Evolutionary conservation across 2,797 vertebrate genomes (phyloP).

Genomic region (Choloepus didactylus): DNA sequence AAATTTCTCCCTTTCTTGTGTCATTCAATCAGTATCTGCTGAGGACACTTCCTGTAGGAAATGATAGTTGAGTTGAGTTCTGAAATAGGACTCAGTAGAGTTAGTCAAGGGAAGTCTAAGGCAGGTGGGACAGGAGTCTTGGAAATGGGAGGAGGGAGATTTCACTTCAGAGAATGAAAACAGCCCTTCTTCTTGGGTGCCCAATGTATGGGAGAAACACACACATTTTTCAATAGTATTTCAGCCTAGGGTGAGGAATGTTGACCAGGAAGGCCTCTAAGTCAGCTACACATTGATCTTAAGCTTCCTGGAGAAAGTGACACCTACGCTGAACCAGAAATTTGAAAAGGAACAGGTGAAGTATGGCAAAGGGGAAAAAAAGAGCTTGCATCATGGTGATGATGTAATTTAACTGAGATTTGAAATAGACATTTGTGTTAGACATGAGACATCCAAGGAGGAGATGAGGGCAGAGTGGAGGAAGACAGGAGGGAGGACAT

Average conservation of each 20-base stretch:
- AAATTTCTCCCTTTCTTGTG: not conserved
- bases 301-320: not conserved
- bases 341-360: not conserved
- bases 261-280: not conserved
- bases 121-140: too few relatives aligned
- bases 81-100: not conserved
- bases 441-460: not conserved
- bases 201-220: not conserved
- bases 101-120: not conserved
- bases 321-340: not conserved
- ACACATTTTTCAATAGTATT: not conserved
- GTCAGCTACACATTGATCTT: rapidly evolving
- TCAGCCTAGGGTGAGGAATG: rapidly evolving
- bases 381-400: not conserved
- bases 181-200: not conserved
- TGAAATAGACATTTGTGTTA: not conserved
- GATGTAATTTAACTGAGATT: not conserved
- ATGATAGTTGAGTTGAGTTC: too few relatives aligned
- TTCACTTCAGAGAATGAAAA: not conserved
- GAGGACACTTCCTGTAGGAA: not conserved
- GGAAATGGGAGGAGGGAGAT: rapidly evolving
- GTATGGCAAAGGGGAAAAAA: rapidly evolving
- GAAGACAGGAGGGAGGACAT: rapidly evolving
- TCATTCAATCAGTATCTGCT: rapidly evolving
- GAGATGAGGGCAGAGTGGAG: rapidly evolving